A percentile compares a stretch with the other conserved stretches of the same genome.
phyloP scores from a whole-genome alignment of 2,888 invertebrate genomes.

The Brassicogethes aeneus region DNA sequence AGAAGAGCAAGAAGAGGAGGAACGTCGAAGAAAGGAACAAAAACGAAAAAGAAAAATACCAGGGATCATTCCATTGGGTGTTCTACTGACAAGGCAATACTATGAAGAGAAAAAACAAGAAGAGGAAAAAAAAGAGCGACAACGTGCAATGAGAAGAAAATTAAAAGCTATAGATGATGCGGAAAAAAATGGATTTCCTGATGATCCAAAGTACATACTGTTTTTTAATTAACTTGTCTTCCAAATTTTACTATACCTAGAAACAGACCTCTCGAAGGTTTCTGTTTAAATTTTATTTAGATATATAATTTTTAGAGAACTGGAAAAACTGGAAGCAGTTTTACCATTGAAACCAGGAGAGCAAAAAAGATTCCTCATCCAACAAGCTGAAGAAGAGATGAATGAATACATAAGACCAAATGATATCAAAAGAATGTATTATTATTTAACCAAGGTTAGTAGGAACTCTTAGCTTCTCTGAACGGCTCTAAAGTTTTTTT shows the following conservation, averaged over 20 bases:
- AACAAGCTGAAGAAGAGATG: slow-evolving; percentile 46
- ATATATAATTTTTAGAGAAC: slow-evolving; percentile 43
- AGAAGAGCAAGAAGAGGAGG: slow-evolving; percentile 41
- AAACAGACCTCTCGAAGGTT: background rate
- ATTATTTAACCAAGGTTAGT: slow-evolving; percentile 44
- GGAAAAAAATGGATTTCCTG: slow-evolving; percentile 18
- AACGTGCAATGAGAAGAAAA: slow-evolving; percentile 22
- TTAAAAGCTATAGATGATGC: slow-evolving; percentile 12
- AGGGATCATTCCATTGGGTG: slow-evolving; percentile 47
- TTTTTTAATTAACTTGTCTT: background rate
- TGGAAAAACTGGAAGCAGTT: slow-evolving; percentile 48
- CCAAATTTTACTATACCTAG: background rate
- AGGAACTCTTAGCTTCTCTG: background rate
- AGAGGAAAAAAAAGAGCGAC: slow-evolving; percentile 23
- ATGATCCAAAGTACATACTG: slow-evolving; percentile 13
- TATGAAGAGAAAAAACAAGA: slow-evolving; percentile 30
- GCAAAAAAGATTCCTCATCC: slow-evolving; percentile 48
- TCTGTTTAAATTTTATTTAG: background rate
- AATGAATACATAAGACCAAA: slow-evolving; percentile 41
- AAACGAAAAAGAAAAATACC: slow-evolving; percentile 31
- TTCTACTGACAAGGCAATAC: slow-evolving; percentile 51
- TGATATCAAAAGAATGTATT: slow-evolving; percentile 48
- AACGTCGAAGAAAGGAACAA: slow-evolving; percentile 26
- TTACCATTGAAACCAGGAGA: slow-evolving; percentile 55
- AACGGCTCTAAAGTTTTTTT: background rate